Percentiles rank a stretch among this genome's conserved stretches.
phyloP scores from a whole-genome alignment of 2,888 invertebrate species.

The Orchesellides sinensis region DNA sequence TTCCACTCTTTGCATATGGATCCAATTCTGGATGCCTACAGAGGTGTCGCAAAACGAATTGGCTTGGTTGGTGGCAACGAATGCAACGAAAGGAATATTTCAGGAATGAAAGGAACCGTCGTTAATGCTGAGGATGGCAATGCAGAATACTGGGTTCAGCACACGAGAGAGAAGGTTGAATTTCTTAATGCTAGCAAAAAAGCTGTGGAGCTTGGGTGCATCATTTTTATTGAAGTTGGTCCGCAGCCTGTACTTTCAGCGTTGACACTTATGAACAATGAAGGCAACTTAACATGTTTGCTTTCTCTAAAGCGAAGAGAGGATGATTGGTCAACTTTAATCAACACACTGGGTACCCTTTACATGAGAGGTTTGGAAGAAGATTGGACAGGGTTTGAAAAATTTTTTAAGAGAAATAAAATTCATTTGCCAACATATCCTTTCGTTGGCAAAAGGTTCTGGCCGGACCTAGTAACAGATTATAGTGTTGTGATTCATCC shows the following conservation, averaged over 20 bases:
- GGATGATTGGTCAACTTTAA: slow-evolving; percentile 26
- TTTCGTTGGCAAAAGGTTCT: slow-evolving; percentile 15
- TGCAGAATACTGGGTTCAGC: slow-evolving; percentile 53
- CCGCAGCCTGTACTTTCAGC: slow-evolving; percentile 33
- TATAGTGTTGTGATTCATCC: background rate
- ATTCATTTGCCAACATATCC: slow-evolving; percentile 22
- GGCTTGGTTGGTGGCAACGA: background rate
- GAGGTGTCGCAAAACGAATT: background rate
- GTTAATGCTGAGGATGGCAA: background rate
- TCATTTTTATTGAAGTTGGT: slow-evolving; percentile 14
- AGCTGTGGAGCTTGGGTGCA: slow-evolving; percentile 20
- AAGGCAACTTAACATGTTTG: slow-evolving; percentile 2
- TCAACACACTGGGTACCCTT: slow-evolving; percentile 27
- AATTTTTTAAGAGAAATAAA: background rate
- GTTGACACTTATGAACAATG: slow-evolving; percentile 6
- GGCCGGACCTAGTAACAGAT: background rate
- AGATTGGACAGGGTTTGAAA: slow-evolving; percentile 36
- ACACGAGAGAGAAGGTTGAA: background rate
- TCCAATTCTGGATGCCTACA: slow-evolving; percentile 22
- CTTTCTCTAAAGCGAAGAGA: slow-evolving; percentile 34
- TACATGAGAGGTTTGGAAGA: slow-evolving; percentile 25
- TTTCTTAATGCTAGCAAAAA: background rate
- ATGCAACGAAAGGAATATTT: background rate
- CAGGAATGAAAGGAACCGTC: slow-evolving; percentile 11
- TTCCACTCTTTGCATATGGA: slow-evolving; percentile 62